Evolutionary conservation across 2,888 invertebrate species (phyloP).

Genomic region (Folsomia manolachei): DNA sequence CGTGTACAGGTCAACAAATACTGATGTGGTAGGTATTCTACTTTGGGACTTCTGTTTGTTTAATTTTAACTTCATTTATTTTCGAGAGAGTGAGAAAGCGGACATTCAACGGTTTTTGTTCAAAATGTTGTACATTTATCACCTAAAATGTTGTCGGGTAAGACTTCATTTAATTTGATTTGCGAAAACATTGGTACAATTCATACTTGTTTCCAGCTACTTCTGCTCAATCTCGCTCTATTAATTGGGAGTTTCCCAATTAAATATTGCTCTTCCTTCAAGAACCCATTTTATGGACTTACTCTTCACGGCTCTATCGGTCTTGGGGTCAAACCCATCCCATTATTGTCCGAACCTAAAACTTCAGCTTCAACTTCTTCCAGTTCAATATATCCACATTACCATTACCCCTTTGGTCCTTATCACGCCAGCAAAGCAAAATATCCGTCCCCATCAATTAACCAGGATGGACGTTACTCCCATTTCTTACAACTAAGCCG

Average conservation of each 20-base stretch:
- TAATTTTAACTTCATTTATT: not conserved
- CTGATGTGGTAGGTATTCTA: too few relatives aligned
- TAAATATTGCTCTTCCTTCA: not conserved
- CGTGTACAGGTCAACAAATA: not conserved
- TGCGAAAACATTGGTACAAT: too few relatives aligned
- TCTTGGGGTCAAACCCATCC: not conserved
- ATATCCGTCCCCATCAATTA: not conserved
- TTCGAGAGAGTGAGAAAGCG: not conserved
- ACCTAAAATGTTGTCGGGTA: too few relatives aligned
- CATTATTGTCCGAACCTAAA: not conserved
- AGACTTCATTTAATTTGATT: too few relatives aligned
- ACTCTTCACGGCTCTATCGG: not conserved
- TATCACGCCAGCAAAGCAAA: not conserved
- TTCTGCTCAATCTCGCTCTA: too few relatives aligned
- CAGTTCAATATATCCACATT: not conserved
- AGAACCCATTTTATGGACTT: not conserved
- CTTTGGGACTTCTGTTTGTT: not conserved
- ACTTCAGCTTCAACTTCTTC: not conserved
- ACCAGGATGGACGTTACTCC: not conserved
- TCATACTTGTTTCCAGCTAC: too few relatives aligned
- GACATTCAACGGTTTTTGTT: not conserved
- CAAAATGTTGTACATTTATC: too few relatives aligned
- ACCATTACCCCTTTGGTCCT: not conserved
- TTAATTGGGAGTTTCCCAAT: not conserved
- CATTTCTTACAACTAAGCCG: not conserved